Evolutionary conservation across 2,113 vertebrate genomes (phyloP).

Genomic region (Xiphias gladius): DNA sequence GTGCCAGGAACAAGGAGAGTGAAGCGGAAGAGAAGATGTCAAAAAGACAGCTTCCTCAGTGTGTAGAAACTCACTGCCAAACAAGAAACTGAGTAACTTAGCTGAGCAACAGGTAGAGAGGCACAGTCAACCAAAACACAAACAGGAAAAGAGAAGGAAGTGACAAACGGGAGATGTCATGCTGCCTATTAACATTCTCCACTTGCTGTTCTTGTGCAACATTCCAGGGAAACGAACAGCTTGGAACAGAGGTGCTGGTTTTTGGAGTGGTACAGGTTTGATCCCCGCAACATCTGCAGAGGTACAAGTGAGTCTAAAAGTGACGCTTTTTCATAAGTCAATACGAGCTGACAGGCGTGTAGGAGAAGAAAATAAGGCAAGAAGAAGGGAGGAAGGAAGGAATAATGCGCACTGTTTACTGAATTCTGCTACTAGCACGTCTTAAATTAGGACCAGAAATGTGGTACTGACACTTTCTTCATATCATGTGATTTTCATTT

Average conservation of each 20-base stretch:
- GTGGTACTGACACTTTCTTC: neutral
- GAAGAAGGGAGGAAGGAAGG: too few species aligned
- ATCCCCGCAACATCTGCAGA: conserved; percentile 23
- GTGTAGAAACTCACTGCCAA: neutral
- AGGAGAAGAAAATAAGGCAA: conserved; percentile 9
- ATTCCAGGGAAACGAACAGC: neutral
- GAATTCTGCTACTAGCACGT: conserved; percentile 1
- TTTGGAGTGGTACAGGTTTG: conserved; percentile 14
- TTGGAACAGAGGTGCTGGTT: conserved; percentile 6
- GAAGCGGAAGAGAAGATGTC: neutral
- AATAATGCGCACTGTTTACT: neutral
- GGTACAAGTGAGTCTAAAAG: conserved; percentile 1
- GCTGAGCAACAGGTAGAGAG: neutral
- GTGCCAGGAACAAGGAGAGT: neutral
- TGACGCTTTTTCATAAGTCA: neutral
- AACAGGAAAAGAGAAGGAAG: neutral
- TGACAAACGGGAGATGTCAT: conserved; percentile 3
- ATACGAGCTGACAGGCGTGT: conserved; percentile 14
- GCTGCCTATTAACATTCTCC: neutral
- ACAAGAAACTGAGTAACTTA: neutral
- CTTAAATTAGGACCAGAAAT: neutral
- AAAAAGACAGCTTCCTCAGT: conserved; percentile 8
- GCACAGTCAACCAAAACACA: neutral
- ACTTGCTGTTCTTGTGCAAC: neutral
- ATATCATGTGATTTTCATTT: neutral